Evolutionary conservation across 1,140 invertebrate genomes (phyloP).

Genomic region (Drosophila seguyi): DNA sequence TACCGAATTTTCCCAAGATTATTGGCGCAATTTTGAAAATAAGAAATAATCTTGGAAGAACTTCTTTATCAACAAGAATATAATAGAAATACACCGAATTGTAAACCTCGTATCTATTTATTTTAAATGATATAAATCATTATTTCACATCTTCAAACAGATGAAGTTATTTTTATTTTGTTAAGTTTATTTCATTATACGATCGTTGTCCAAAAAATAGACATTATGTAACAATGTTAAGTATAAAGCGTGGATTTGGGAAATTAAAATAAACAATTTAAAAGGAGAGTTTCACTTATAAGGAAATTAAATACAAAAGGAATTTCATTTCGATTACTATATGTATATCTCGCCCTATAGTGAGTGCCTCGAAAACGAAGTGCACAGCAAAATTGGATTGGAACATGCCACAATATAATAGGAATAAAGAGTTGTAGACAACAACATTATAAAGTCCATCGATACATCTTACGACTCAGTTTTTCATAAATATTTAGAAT

Average conservation of each 20-base stretch:
- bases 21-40: not conserved
- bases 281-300: constrained; percentile 55
- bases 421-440: constrained; percentile 34
- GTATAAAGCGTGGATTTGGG: constrained; percentile 31
- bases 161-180: constrained; percentile 1
- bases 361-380: constrained; percentile 72
- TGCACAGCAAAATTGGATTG: constrained; percentile 56
- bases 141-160: not conserved
- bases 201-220: constrained; percentile 49
- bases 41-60: not conserved
- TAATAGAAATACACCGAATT: not conserved
- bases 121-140: too few species aligned
- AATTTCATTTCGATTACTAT: constrained; percentile 46
- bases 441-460: constrained; percentile 23
- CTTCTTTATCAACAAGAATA: not conserved
- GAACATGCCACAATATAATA: constrained; percentile 61
- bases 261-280: constrained; percentile 56
- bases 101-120: not conserved
- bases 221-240: constrained; percentile 65
- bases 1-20: constrained; percentile 1
- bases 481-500: constrained; percentile 10
- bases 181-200: constrained; percentile 50
- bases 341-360: constrained; percentile 36
- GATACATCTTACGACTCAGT: not conserved
- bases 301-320: constrained; percentile 76